Evolutionary conservation across 2,113 vertebrate species (phyloP), one percentile per base, ranked within the genome.

Genomic region (Brienomyrus longianalis): DNA sequence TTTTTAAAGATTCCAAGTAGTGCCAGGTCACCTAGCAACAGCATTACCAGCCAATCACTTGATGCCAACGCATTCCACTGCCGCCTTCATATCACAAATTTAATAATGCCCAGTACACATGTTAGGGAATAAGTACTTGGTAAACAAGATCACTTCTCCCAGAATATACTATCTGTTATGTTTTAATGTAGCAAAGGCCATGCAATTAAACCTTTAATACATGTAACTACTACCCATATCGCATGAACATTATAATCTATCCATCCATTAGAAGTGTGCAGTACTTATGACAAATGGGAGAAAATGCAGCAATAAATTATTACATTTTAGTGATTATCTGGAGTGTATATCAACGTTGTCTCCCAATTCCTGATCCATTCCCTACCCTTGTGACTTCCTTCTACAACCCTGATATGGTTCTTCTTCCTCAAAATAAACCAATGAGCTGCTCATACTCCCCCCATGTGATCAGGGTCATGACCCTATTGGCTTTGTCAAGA

Each of bases 1-100:
- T 84, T 84, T 21, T 47, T 45, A 84, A 84, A 84, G 83, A 84
- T 84, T 84, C 83, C 43, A 27, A 84, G 83, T 45, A 48, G 83
- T 48, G 83, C 74, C 74, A 43, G 74, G 74, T 80, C 35, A 43
- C 83, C 83, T 84, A 84, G 83, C 83, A 84, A 84, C 83, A 84
- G 21, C 83, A 48, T n/a, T 84, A 84, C 19, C 83, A 48, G 19
- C 83, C 83, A 84, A 84, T 84, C 21, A 47, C 83, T 47, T 84
- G 45, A 84, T n/a, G 83, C 45, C 83, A 48, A 84, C 21, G 10
- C 83, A 23, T 84, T 84, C 39, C 83, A 84, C 45, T 84, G 45
- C 23, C 45, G 39, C 83, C 83, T 84, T 84, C 83, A 84, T 48
- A 47, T 84, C 45, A 7, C 83, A 48, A 48, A 84, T 84, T 84